A percentile compares a stretch with the other conserved stretches of the same genome.
These are phyloP conservation scores for Hippoglossus hippoglossus DNA, from an alignment of 2,797 vertebrate species.

Conservation along the genomic window DNA sequence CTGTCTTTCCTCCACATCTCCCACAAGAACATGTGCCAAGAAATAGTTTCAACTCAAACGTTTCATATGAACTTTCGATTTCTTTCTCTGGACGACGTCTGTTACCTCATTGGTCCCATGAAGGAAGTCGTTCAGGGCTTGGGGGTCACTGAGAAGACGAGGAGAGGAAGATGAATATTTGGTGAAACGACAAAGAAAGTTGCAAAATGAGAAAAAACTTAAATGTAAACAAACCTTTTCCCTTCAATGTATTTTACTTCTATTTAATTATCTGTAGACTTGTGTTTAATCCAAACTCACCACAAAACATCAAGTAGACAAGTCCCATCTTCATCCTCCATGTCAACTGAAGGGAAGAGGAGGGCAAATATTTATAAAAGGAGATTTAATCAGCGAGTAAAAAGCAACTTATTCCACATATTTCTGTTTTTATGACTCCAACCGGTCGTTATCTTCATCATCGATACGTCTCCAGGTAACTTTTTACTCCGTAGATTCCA, in stretches of 20 bases:
- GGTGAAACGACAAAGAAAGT: no score
- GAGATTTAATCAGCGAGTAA: no score
- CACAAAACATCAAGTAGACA: constrained; percentile 90
- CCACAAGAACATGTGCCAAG: constrained; percentile 20
- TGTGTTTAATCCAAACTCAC: constrained; percentile 69
- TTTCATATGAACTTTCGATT: constrained; percentile 44
- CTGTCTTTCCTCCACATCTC: constrained; percentile 6
- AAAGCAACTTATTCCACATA: no score
- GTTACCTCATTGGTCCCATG: constrained; percentile 88
- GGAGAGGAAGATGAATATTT: background rate
- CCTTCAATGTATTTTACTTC: background rate
- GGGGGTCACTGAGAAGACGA: constrained; percentile 81
- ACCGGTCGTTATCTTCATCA: no score
- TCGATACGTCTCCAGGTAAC: no score
- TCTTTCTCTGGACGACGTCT: constrained; percentile 12
- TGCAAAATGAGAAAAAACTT: background rate
- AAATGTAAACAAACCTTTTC: background rate
- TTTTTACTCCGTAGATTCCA: no score
- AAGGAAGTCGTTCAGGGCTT: constrained; percentile 90
- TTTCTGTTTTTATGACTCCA: no score
- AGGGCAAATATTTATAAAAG: background rate
- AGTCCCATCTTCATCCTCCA: constrained; percentile 91
- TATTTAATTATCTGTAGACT: no score
- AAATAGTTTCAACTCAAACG: constrained; percentile 29
- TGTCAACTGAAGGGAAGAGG: constrained; percentile 80